Evolutionary conservation across 2,888 invertebrate genomes (phyloP), one percentile per base, ranked within the genome.

Genomic region (Stenurella melanura): DNA sequence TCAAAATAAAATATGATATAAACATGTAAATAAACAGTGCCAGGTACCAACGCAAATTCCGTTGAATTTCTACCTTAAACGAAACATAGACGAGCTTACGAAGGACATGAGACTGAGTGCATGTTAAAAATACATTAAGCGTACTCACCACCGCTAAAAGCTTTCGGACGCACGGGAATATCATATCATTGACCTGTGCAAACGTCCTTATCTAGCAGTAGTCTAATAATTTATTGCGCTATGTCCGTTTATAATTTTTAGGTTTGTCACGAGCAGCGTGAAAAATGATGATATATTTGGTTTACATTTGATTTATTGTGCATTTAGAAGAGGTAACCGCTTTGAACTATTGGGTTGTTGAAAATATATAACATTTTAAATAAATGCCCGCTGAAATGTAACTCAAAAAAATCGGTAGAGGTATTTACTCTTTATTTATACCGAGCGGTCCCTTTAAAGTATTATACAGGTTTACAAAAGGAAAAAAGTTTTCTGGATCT

Each of bases 71-170:
- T 34, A 38, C 26, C 67, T 17, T 58, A 73, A 77, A 70, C 38
- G 75, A 74, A 61, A 68, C 34, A 56, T 60, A 60, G 74, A 61
- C 79, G 61, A 76, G 73, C 78, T 77, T 77, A 76, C 79, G 80
- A 79, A 81, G 78, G 81, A 81, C 68, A 79, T 66, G 77, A 80
- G 78, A 78, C 79, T 80, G 84, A 84, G 83, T 86, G 85, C 85
- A 86, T 84, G 86, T 86, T 87, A 86, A 86, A 86, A 87, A 86
- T 86, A 86, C 85, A 86, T 86, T 85, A 86, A 82, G 79, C 82
- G 79, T 82, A 78, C 79, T 79, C 72, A 54, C 50, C 42, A 34
- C 60, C 30, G 69, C 74, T 78, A 76, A 78, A 78, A 78, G 78
- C 78, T 78, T 76, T 74, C 67, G 74, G 74, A 76, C 76, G 73